These are phyloP conservation scores for Microcebus griseorufus DNA, from an alignment of 2,113 vertebrate genomes.

Conservation along the genomic window DNA sequence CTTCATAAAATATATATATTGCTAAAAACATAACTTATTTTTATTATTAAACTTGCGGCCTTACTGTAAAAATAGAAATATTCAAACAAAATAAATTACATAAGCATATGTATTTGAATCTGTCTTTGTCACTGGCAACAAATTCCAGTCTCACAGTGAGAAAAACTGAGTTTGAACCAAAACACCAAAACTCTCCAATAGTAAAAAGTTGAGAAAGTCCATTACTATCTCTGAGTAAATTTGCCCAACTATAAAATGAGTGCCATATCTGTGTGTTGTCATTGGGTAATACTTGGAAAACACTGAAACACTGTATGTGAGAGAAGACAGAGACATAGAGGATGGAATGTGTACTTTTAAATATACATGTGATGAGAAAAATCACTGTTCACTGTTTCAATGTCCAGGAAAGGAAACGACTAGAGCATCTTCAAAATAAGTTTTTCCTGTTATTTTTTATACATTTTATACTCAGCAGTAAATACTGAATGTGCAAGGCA, in stretches of 20 bases:
- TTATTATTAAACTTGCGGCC: neutral
- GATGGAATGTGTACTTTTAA: neutral
- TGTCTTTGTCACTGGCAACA: neutral
- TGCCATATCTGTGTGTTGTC: neutral
- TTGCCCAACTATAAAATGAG: neutral
- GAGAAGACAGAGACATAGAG: neutral
- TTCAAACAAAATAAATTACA: neutral
- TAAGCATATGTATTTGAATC: neutral
- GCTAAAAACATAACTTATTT: neutral
- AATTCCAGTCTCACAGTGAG: neutral
- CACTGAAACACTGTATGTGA: neutral
- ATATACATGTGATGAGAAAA: neutral
- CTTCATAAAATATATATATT: neutral
- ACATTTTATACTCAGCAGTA: neutral
- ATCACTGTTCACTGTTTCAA: neutral
- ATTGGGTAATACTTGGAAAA: neutral
- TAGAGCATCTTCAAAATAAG: neutral
- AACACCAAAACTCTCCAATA: neutral
- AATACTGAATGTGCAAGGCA: neutral
- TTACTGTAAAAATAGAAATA: neutral
- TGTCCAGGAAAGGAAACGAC: neutral
- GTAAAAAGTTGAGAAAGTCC: neutral
- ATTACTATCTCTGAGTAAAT: neutral
- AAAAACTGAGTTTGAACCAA: neutral
- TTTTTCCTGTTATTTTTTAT: neutral